Evolutionary conservation across 92 coral and sea anemone species (phyloP).

Genomic region (Hydrozoanthus gracilis): DNA sequence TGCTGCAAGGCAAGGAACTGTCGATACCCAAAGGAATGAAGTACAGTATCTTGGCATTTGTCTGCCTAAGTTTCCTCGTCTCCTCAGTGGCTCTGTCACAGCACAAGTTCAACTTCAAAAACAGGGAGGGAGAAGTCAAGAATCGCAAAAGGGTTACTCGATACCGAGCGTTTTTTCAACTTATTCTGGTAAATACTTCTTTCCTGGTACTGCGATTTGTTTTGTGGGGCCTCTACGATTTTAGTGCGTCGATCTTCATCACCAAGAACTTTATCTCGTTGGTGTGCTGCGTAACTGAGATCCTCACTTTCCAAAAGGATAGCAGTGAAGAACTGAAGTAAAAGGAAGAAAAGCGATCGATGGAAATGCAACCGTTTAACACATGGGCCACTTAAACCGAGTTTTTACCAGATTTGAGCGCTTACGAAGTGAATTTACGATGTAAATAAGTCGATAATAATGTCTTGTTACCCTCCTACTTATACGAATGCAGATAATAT

Average conservation of each 20-base stretch:
- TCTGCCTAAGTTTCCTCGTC: slow-evolving; percentile 48
- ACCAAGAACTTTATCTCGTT: slow-evolving; percentile 52
- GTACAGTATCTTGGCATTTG: slow-evolving; percentile 43
- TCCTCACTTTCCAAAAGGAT: background rate
- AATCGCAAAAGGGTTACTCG: background rate
- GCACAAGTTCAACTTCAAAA: slow-evolving; percentile 14
- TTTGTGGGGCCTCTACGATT: slow-evolving; percentile 31
- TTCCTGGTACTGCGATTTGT: slow-evolving; percentile 51
- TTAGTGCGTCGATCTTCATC: slow-evolving; percentile 50
- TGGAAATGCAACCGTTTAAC: background rate
- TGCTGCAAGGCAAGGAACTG: slow-evolving; percentile 36
- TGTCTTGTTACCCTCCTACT: no score
- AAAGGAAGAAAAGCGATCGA: slow-evolving; percentile 6
- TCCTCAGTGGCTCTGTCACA: slow-evolving; percentile 64
- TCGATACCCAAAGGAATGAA: slow-evolving; percentile 21
- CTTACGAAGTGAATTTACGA: no score
- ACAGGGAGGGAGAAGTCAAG: background rate
- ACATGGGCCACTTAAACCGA: background rate
- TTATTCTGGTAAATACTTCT: slow-evolving; percentile 34
- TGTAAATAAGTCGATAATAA: no score
- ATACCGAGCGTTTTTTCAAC: slow-evolving; percentile 16
- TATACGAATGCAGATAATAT: no score
- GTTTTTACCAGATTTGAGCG: background rate
- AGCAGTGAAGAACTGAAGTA: background rate
- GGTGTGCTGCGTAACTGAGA: slow-evolving; percentile 31